These are phyloP conservation scores for Gymnogyps californianus DNA, from an alignment of 2,113 vertebrate genomes.

Conservation along the genomic window DNA sequence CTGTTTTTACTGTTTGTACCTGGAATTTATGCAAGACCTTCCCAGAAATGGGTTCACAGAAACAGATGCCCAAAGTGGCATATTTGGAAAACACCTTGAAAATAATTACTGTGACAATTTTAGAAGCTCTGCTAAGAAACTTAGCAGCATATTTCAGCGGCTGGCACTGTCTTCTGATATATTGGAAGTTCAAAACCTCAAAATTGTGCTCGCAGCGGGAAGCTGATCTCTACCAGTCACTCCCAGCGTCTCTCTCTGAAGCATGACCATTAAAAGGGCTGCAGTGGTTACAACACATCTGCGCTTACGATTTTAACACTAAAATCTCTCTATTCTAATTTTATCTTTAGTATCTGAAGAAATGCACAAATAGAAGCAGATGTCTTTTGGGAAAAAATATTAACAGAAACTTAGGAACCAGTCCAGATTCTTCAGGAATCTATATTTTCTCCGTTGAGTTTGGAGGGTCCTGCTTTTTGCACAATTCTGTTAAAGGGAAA, in stretches of 20 bases:
- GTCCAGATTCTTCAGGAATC: neutral
- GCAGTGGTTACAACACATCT: neutral
- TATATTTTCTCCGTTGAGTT: neutral
- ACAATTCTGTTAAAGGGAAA: neutral
- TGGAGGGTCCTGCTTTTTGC: neutral
- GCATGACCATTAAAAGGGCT: neutral
- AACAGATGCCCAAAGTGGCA: neutral
- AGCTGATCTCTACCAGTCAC: neutral
- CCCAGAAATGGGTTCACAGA: neutral
- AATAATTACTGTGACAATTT: neutral
- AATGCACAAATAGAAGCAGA: neutral
- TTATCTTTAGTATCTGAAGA: neutral
- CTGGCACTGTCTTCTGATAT: neutral
- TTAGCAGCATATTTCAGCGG: neutral
- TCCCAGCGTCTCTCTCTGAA: neutral
- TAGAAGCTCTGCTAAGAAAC: constrained; percentile 4
- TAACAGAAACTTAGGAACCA: neutral
- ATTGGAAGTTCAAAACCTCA: constrained; percentile 1
- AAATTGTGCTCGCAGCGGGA: neutral
- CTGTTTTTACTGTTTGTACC: neutral
- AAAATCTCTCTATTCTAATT: neutral
- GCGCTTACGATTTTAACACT: neutral
- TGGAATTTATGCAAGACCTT: constrained; percentile 2
- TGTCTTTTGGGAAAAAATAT: neutral
- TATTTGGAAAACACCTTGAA: constrained; percentile 14